Evolutionary conservation across 1,140 invertebrate species (phyloP), one percentile per base, ranked within the genome.

Genomic region (Hycleus cichorii): DNA sequence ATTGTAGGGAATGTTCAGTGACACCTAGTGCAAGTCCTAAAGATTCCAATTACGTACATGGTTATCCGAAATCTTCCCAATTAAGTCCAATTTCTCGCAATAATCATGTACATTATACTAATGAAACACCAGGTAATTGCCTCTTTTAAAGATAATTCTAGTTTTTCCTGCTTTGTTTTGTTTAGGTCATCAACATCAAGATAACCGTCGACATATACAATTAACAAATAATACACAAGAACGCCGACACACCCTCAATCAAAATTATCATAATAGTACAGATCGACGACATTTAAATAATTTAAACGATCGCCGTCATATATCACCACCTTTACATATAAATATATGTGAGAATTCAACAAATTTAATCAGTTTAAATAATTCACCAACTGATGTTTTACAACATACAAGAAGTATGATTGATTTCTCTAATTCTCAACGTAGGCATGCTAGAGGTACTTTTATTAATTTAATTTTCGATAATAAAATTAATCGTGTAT

Each of bases 291-390:
- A 70, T 49, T 55, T 68, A 48, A 60, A 62, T 24, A 64, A 55
- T 52, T 60, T 72, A 44, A 40, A 66, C 3, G 72, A 74, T 65
- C 57, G 71, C 3, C 62, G 72, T 3, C 71, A 73, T 44, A 74
- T 74, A 44, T 72, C 71, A 4, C 72, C 72, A 12, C 71, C 72
- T 3, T 57, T 74, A 10, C 72, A 71, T 58, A 73, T 74, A 44
- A 73, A 72, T 52, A 71, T 73, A 48, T 73, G 71, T 59, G 72
- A 74, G 11, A 72, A 66, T 49, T 58, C 63, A 9, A 58, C 65
- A 12, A 63, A 58, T 10, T 42, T 42, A 32, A 5, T 32, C 18
- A 47, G 59, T 25, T 59, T 66, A 11, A 69, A 62, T 46, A 62
- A 51, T 49, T 57, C 64, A 11, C 61, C 64, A 12, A 9, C 62